phyloP scores from a whole-genome alignment of 2,113 vertebrate genomes.

The Heterotilapia buettikoferi region DNA sequence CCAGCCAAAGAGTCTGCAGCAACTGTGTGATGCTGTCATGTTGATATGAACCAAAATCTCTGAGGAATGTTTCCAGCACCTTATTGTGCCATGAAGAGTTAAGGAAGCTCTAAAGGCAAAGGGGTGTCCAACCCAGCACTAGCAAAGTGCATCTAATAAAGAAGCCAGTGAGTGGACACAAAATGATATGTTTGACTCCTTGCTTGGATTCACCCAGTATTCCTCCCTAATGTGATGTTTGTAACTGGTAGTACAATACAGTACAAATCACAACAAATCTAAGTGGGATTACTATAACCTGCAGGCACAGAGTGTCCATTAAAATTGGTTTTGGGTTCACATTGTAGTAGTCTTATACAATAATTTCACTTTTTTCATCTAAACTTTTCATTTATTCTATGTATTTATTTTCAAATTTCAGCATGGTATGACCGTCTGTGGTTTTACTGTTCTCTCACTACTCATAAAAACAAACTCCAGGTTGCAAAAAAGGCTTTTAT shows the following conservation, averaged over 20 bases:
- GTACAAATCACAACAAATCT: background rate
- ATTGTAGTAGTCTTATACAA: background rate
- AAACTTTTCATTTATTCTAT: background rate
- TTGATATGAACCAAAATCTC: background rate
- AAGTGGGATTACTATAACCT: background rate
- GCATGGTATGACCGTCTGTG: background rate
- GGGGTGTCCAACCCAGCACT: background rate
- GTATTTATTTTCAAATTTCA: background rate
- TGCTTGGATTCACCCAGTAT: background rate
- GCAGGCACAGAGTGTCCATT: background rate
- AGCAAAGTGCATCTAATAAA: background rate
- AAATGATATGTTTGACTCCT: background rate
- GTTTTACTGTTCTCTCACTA: background rate
- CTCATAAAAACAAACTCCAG: background rate
- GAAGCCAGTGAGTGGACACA: background rate
- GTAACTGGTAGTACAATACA: background rate
- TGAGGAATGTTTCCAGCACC: background rate
- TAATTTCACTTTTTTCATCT: background rate
- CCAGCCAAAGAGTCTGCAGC: background rate
- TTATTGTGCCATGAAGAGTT: background rate
- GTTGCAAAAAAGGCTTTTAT: constrained; percentile 25
- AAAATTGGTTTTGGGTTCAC: background rate
- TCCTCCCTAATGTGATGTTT: background rate
- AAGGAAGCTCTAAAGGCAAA: background rate
- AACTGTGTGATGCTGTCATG: background rate